Evolutionary conservation across 2,888 invertebrate species (phyloP), one percentile per base, ranked within the genome.

Genomic region (Thysanoteuthis rhombus): DNA sequence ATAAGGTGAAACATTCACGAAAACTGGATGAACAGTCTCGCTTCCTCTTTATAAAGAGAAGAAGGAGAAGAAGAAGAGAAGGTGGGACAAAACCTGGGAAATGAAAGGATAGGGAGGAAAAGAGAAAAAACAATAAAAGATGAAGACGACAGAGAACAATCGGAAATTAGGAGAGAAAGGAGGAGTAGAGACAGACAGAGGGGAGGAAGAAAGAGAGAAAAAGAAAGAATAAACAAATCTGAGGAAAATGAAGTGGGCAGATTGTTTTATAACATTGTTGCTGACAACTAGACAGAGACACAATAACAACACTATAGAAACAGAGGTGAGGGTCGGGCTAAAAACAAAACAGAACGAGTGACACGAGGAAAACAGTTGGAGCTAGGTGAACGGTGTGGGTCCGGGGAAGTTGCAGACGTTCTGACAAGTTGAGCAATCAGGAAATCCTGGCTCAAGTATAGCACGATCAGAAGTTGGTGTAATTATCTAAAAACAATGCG

Each of bases 391-490:
- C 1, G n/a, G 75, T 75, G 75, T n/a, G 75, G 75, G 8, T 36
- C 12, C 10, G 75, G 75, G 75, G n/a, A 16, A 19, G 75, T 12
- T n/a, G 75, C n/a, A 75, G 75, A 75, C n/a, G n/a, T 36, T 16
- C 75, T n/a, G 75, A 75, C 75, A 75, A 75, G 75, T 75, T 75
- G n/a, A 75, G 75, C 16, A 75, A 75, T 75, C 75, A 75, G 75
- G 75, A 75, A n/a, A 75, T 75, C 75, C 75, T 75, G 75, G 75
- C 75, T n/a, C n/a, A 75, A 75, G n/a, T 75, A n/a, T 75, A 75
- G 75, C 75, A n/a, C n/a, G 75, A 19, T 25, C 75, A 75, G n/a
- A 36, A n/a, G 75, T 75, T 75, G 75, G 36, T 36, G n/a, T 75
- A 75, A 75, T 75, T 75, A n/a, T 75, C n/a, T 16, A 75, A 75